phyloP scores from a whole-genome alignment of 1,140 invertebrate genomes.

The Pomacea maculata region DNA sequence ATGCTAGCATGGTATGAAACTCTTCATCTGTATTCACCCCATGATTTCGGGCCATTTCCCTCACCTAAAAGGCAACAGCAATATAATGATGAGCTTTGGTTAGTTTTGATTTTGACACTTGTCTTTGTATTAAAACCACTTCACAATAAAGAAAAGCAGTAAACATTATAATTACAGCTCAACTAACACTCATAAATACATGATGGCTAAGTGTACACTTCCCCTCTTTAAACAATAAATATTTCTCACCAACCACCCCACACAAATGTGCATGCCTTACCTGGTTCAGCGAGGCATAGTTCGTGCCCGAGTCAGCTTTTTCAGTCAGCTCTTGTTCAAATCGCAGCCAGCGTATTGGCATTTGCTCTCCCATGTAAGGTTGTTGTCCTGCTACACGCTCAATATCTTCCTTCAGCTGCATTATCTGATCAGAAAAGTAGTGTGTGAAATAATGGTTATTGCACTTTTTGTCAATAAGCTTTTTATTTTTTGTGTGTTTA shows the following conservation, averaged over 20 bases:
- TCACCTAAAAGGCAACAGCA: conserved; percentile 42
- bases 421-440: conserved; percentile 40
- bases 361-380: conserved; percentile 65
- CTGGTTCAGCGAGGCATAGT: conserved; percentile 62
- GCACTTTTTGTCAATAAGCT: too few species aligned
- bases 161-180: too few species aligned
- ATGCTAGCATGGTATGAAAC: conserved; percentile 64
- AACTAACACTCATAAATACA: not conserved
- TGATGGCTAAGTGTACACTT: too few species aligned
- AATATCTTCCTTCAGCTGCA: conserved; percentile 51
- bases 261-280: conserved; percentile 25
- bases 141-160: too few species aligned
- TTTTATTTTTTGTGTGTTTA: too few species aligned
- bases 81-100: not conserved
- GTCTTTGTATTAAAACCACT: too few species aligned
- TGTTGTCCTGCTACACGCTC: conserved; percentile 57
- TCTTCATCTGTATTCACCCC: conserved; percentile 59
- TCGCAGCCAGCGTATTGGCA: conserved; percentile 65
- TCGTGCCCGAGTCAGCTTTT: conserved; percentile 54
- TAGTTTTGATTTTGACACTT: too few species aligned
- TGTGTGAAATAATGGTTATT: not conserved
- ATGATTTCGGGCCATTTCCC: conserved; percentile 59
- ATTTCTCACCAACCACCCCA: not conserved
- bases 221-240: too few species aligned
- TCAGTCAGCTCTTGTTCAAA: conserved; percentile 64